Conservation (phyloP, 1,140 invertebrate genomes). For the Drosophila bocki region DNA sequence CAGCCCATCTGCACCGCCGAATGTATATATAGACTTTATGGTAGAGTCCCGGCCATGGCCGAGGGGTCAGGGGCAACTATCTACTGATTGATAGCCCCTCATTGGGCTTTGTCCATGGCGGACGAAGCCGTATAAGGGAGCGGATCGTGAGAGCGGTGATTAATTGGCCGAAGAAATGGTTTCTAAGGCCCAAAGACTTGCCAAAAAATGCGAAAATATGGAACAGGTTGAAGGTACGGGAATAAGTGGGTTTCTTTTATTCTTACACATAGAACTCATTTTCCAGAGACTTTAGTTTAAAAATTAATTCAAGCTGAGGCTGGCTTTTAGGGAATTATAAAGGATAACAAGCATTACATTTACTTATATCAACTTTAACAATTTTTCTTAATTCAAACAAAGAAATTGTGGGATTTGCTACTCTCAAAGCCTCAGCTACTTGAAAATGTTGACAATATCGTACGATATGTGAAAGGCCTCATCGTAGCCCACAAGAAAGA, state of each 20-base stretch:
- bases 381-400: too few relatives aligned
- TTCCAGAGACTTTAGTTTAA: background rate
- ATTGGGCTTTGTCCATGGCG: background rate
- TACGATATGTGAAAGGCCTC: accelerated
- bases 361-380: too few relatives aligned
- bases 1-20: conserved; percentile 15
- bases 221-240: background rate
- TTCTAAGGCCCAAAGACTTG: background rate
- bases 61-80: background rate
- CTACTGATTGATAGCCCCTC: conserved; percentile 26
- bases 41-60: background rate
- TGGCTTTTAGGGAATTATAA: background rate
- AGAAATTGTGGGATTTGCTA: too few relatives aligned
- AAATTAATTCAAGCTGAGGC: too few relatives aligned
- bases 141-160: background rate
- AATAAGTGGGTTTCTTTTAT: background rate
- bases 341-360: background rate
- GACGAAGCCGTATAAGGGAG: background rate
- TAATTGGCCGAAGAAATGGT: conserved; percentile 2
- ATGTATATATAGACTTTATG: conserved; percentile 33
- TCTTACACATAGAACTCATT: background rate
- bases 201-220: background rate
- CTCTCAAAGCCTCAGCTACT: too few relatives aligned
- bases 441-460: background rate
- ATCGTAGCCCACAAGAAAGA: background rate